phyloP scores from a whole-genome alignment of 2,797 vertebrate genomes.

The Steatocranus sp. region DNA sequence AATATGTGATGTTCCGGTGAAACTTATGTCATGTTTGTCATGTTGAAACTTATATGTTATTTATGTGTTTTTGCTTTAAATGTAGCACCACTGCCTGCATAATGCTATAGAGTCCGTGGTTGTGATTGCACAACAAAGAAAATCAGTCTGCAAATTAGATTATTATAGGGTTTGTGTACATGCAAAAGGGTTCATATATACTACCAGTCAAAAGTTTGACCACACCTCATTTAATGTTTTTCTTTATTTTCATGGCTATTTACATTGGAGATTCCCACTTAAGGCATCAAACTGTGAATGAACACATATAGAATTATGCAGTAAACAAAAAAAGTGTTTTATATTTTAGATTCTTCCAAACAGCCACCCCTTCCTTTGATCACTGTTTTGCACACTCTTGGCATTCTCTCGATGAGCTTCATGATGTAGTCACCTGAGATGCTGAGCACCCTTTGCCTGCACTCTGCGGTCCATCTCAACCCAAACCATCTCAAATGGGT shows the following conservation, averaged over 20 bases:
- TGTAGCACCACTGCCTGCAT: not conserved
- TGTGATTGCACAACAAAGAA: not conserved
- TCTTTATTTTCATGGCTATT: no score
- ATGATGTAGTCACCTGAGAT: no score
- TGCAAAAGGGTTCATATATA: not conserved
- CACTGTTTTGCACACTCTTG: no score
- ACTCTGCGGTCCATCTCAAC: no score
- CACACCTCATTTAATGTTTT: not conserved
- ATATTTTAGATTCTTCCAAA: not conserved
- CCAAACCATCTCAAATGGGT: no score
- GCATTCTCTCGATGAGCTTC: no score
- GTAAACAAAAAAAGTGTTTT: not conserved
- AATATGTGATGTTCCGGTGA: accelerated
- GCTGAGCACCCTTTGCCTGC: no score
- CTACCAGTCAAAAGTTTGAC: not conserved
- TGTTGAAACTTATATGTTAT: no score
- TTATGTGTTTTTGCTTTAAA: not conserved
- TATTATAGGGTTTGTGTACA: not conserved
- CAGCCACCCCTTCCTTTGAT: not conserved
- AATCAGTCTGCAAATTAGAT: not conserved
- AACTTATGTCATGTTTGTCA: no score
- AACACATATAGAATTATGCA: not conserved
- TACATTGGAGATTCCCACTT: no score
- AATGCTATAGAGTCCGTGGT: not conserved
- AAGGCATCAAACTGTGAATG: not conserved